A percentile compares a stretch with the other conserved stretches of the same genome.
These are phyloP conservation scores for Apis dorsata DNA, from an alignment of 1,140 invertebrate genomes.

Conservation along the genomic window DNA sequence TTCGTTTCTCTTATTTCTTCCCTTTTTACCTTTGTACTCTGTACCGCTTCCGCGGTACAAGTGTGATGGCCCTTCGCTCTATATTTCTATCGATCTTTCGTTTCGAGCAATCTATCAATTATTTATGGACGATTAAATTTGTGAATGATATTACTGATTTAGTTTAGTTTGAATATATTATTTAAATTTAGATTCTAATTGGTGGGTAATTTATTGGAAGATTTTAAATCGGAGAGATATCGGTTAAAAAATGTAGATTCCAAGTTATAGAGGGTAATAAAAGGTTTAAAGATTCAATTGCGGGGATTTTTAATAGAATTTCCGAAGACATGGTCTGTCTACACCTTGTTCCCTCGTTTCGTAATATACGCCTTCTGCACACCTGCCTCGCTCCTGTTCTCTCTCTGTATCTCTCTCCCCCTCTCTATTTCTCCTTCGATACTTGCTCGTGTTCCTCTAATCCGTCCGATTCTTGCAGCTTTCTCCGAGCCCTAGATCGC, in stretches of 20 bases:
- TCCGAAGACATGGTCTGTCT: conserved; percentile 9
- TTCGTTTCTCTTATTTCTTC: not conserved
- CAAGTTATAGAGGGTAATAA: not conserved
- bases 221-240: not conserved
- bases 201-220: too few relatives aligned
- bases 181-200: too few relatives aligned
- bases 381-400: conserved; percentile 10
- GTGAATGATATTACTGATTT: too few relatives aligned
- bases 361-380: conserved; percentile 12
- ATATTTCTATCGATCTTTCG: too few relatives aligned
- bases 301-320: conserved; percentile 1
- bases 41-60: not conserved
- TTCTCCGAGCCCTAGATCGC: conserved; percentile 20
- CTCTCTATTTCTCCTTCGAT: not conserved
- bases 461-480: conserved; percentile 12
- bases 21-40: not conserved
- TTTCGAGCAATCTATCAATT: too few relatives aligned
- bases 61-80: not conserved
- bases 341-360: conserved; percentile 22
- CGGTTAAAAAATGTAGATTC: not conserved
- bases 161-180: too few relatives aligned
- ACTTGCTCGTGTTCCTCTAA: not conserved
- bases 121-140: too few relatives aligned
- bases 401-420: not conserved
- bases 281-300: not conserved